Evolutionary conservation across 2,113 vertebrate species (phyloP), one percentile per base, ranked within the genome.

Genomic region (Sitta europaea): DNA sequence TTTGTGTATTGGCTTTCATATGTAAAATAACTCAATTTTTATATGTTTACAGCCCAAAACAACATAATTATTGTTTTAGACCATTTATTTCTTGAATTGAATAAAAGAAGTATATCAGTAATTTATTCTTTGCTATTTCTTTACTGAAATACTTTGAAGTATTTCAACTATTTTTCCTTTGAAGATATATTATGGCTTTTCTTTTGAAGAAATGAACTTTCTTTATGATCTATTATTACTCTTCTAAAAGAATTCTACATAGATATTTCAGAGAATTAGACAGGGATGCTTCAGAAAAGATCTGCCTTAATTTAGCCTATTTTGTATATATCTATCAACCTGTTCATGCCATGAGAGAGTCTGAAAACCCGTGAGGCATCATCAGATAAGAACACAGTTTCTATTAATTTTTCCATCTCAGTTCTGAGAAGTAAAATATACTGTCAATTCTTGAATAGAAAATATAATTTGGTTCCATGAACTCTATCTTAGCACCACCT

Each of bases 341-440:
- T 86, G 70, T 42, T 92, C 79, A 11, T 92, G 83, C 78, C 77
- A 50, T 33, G 53, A 93, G 91, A 94, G 82, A 91, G 20, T 70
- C 75, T 75, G 72, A 84, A 92, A 81, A 70, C 84, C 76, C 91
- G 73, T 4, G 59, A 96, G 80, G 66, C 68, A 91, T 48, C 61
- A 91, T 68, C 83, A 96, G 97, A 96, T 94, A 95, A 96, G 86
- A 90, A 84, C 57, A 74, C 11, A 70, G 50, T 65, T 97, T 92
- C 92, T 88, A 88, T 94, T 97, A 97, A 94, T 95, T 95, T 96
- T 79, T 78, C 68, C 35, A 21, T 92, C 6, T 0, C 48, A 59
- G 31, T 6, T 11, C 54, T 50, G 36, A 91, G 75, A 86, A 96
- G 31, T 76, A 81, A 92, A 96, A 84, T 53, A 79, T 29, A 71